Base-by-base conservation (phyloP, 2,888 invertebrate genomes). In the Drosophila borborema region DNA sequence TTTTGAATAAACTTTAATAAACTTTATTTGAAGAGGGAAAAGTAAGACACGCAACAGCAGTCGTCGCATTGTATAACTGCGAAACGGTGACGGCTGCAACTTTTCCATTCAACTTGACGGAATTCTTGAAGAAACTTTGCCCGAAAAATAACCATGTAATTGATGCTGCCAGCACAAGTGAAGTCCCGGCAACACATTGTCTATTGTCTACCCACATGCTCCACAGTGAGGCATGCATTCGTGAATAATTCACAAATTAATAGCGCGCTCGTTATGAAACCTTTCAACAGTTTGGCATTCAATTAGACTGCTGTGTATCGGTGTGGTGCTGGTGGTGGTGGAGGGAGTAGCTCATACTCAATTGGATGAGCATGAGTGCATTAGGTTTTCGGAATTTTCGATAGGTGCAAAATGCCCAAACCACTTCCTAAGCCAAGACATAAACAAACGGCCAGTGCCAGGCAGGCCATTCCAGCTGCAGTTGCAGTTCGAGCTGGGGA, bases 1-100 rank as follows among this genome's bases (percentile, higher is more conserved):
- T 80, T 89, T 73, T 68, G 66, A 77, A 80, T 70, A 86, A 83
- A 86, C 86, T 89, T 86, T 81, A 90, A 89, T 86, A 84, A 90
- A 86, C 72, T 89, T 90, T 83, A 67, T 34, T 56, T 54, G 62
- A 43, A 34, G 58, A 46, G 23, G 34, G 28, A 41, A 54, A 60
- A 75, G 64, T 66, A 56, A 74, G 63, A 77, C 63, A 48, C 18
- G 63, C 54, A 66, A 71, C 64, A 60, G 54, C 59, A 77, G 36
- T 36, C 65, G 20, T 31, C 56, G 45, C 6, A 46, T 65, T 62
- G 28, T 59, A n/a, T 59, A 38, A 56, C 38, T 45, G 49, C 40
- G 40, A 6, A 12, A 16, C 10, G 45, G 10, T n/a, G 18, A 14
- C 40, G 48, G 28, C 34, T 43, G 20, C 49, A 49, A 56, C 69